Percentiles rank a stretch among this genome's conserved stretches.
Evolutionary conservation across 1,140 invertebrate species (phyloP).

Genomic region (Dufourea novaeangliae): DNA sequence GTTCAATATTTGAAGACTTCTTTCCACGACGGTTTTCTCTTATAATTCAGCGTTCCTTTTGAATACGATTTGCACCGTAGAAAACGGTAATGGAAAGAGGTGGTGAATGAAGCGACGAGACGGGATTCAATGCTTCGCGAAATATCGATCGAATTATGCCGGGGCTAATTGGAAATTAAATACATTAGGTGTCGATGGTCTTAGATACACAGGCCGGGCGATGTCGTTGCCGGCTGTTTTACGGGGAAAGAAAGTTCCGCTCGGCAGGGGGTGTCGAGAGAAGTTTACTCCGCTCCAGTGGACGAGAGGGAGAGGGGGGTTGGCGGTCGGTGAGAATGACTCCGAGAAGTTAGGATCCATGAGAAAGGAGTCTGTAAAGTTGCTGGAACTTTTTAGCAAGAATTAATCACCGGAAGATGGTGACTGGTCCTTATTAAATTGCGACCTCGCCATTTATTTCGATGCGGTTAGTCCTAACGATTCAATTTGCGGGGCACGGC

Average conservation of each 20-base stretch:
- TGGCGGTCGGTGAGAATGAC: slow-evolving; percentile 76
- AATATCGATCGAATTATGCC: slow-evolving; percentile 50
- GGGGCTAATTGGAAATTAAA: slow-evolving; percentile 70
- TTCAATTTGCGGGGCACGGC: slow-evolving; percentile 62
- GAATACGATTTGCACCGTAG: not conserved
- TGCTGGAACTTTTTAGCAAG: slow-evolving; percentile 78
- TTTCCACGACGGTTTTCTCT: not conserved
- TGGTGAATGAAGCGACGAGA: not conserved
- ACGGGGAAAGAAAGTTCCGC: slow-evolving; percentile 74
- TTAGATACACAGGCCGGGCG: slow-evolving; percentile 60
- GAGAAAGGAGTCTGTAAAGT: slow-evolving; percentile 78
- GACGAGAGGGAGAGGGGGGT: slow-evolving; percentile 65
- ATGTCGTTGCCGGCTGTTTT: slow-evolving; percentile 76
- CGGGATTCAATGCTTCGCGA: slow-evolving; percentile 8
- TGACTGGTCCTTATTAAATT: slow-evolving; percentile 80
- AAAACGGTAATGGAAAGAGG: slow-evolving; percentile 1
- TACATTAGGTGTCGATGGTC: slow-evolving; percentile 74
- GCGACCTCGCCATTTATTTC: slow-evolving; percentile 78
- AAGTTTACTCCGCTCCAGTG: slow-evolving; percentile 74
- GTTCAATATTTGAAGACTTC: not conserved
- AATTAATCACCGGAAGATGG: slow-evolving; percentile 80
- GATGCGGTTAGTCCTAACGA: slow-evolving; percentile 69
- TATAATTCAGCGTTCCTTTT: not conserved
- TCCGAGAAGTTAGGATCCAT: slow-evolving; percentile 77
- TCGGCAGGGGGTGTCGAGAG: slow-evolving; percentile 69